Base-by-base conservation (phyloP, 2,113 vertebrate species). In the Ptilorrhoa leucosticta region DNA sequence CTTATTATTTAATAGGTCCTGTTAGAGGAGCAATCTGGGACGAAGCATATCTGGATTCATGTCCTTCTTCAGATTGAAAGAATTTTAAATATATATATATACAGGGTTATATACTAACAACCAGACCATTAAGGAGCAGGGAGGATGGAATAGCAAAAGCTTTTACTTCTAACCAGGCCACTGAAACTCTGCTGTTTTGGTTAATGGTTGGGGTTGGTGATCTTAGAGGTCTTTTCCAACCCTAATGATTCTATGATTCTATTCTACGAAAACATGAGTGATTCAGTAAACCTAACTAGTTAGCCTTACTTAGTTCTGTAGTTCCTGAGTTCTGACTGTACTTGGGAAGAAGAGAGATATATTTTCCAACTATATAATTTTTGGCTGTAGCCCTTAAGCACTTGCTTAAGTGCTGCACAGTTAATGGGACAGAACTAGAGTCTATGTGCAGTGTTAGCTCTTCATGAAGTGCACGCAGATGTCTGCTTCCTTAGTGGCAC, bases 401-500 rank as follows among this genome's bases (percentile, higher is more conserved):
- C 44, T 83, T 77, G 12, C 35, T 86, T 1, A 54, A 35, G 28
- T 48, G 22, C 30, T 44, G 28, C 48, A 33, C 28, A 69, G 28
- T 71, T 56, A 76, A 16, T 35, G 39, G 31, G 12, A 9, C 26
- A 61, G 40, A 63, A n/a, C n/a, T 27, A 42, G 51, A 68, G 30
- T 1, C 68, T 33, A 51, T 11, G 12, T 35, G 13, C 39, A 20
- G 7, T 5, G 9, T 44, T 16, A 76, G 64, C 31, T 58, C 58
- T 70, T 63, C 16, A 20, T 44, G 48, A 58, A 33, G 64, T 15
- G 19, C 5, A 6, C 0, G 0, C 13, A 39, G 20, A 42, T 2
- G 0, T 83, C 28, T 79, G 22, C 51, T 71, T 75, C 21, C 54
- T 85, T 72, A 60, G 54, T 28, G 22, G 31, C 16, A 44, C 11